Evolutionary conservation across 2,797 vertebrate species (phyloP), one percentile per base, ranked within the genome.

Genomic region (Poecilia gillii): DNA sequence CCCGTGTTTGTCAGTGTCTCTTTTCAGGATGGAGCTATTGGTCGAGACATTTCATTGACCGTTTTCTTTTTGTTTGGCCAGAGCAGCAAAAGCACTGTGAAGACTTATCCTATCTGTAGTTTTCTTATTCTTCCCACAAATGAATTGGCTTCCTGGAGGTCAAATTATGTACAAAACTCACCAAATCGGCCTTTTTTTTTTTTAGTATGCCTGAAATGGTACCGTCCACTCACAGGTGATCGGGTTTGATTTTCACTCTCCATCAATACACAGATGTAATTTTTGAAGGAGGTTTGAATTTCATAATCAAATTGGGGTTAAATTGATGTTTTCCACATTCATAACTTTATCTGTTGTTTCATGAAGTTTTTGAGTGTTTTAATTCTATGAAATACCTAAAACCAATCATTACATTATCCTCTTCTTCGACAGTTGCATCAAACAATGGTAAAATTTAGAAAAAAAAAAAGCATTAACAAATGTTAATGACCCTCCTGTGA

Each of bases 401-500:
- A 25, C 2, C 81, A 62, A 64, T 82, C 49, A 45, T 74, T 66
- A 12, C 12, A 68, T 72, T 45, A 57, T 9, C 8, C 45, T 46
- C 59, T 23, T 53, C 33, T 31, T 45, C 2, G 8, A 28, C n/a
- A 18, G 6, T 12, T 55, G 49, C n/a, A 76, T 59, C 33, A 46
- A 76, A 78, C 45, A 33, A 49, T 33, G 25, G 16, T 46, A 20
- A 25, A 23, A 64, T 43, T 28, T 49, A 62, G 53, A 41, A 47
- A 25, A 23, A 49, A 20, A 49, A 53, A 71, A 31, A 75, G 23
- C 20, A 47, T 57, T 78, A 81, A 82, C 80, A 77, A 55, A 68
- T 73, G 43, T 74, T 75, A 73, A 36, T 90, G 90, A 89, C 89
- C 90, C 90, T 92, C 91, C 70, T 81, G 78, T 89, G 77, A 83